Base-by-base conservation (phyloP, 2,797 vertebrate species). In the Acropternis orthonyx region DNA sequence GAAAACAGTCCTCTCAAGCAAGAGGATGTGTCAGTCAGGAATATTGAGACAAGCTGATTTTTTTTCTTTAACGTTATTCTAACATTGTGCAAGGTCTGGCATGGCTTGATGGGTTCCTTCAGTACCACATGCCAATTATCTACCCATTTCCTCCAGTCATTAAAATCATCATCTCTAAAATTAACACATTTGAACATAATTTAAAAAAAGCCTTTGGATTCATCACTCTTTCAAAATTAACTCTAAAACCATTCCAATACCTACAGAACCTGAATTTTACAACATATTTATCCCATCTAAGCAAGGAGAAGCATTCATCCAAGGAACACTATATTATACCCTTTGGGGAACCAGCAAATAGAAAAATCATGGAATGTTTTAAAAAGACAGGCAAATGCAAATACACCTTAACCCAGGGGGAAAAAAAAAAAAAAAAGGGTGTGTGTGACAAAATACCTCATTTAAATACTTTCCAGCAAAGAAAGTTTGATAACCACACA, bases 391-490 rank as follows among this genome's bases (percentile, higher is more conserved):
- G 67, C 10, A 69, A 27, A 77, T 1, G 28, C 18, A 78, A 78
- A 23, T 3, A 5, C 39, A 41, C 6, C 26, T 10, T 0, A 0
- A 22, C 23, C 11, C 24, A 37, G 41, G 13, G 41, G 41, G 41
- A 13, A 11, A 19, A 51, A 43, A 62, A 14, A 19, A 9, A 48
- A 56, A 81, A 41, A 12, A 2, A 63, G 11, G 32, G 23, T 12
- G 46, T 12, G 23, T 12, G 23, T 22, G 28, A 83, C 26, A 39
- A n/a, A 77, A 85, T 95, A 99, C 99, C 99, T 99, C 98, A 95
- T 99, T 99, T 72, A 99, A 98, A 83, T 99, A 99, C 87, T 99
- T 99, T 79, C 99, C 99, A 68, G 99, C 99, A 81, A 99, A 99
- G 96, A 99, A 99, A 0, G 99, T 99, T 90, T 99, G 99, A 97